These are phyloP conservation scores for Nycticebus coucang DNA, from an alignment of 2,113 vertebrate species.

Conservation along the genomic window DNA sequence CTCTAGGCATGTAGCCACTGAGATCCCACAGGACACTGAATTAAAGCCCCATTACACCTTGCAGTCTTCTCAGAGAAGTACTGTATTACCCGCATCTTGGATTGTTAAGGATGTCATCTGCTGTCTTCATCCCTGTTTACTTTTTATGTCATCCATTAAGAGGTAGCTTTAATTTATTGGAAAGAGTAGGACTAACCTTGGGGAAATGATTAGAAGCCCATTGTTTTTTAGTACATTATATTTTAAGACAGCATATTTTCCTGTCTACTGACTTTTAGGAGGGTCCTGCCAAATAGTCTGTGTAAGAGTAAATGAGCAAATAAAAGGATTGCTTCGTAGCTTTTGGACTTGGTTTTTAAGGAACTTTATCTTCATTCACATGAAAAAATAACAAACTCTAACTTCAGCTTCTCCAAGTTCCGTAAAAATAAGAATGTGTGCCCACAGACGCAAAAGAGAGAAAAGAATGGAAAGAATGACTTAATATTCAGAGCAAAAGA, in stretches of 20 bases:
- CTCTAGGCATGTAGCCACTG: fast-evolving
- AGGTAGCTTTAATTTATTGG: conserved; percentile 37
- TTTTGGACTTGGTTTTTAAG: conserved; percentile 59
- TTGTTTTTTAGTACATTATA: conserved; percentile 54
- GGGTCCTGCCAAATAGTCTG: conserved; percentile 42
- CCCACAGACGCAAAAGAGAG: conserved; percentile 2
- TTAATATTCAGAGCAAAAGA: not conserved
- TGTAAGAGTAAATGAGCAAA: conserved; percentile 51
- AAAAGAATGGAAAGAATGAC: conserved; percentile 9
- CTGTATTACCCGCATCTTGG: not conserved
- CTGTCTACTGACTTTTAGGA: conserved; percentile 65
- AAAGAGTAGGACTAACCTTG: not conserved
- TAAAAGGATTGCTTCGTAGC: conserved; percentile 67
- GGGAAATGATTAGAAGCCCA: conserved; percentile 45
- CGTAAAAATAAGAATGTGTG: conserved; percentile 38
- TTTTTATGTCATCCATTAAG: not conserved
- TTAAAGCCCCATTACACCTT: not conserved
- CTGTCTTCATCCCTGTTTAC: not conserved
- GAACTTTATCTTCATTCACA: conserved; percentile 67
- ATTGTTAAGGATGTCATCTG: not conserved
- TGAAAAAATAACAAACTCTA: conserved; percentile 60
- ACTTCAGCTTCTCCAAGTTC: conserved; percentile 51
- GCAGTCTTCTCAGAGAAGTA: not conserved
- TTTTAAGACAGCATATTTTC: conserved; percentile 68
- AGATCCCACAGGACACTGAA: not conserved